Percentiles rank a stretch among this genome's conserved stretches.
These are phyloP conservation scores for Carlito syrichta DNA, from an alignment of 2,113 vertebrate genomes.

Conservation along the genomic window DNA sequence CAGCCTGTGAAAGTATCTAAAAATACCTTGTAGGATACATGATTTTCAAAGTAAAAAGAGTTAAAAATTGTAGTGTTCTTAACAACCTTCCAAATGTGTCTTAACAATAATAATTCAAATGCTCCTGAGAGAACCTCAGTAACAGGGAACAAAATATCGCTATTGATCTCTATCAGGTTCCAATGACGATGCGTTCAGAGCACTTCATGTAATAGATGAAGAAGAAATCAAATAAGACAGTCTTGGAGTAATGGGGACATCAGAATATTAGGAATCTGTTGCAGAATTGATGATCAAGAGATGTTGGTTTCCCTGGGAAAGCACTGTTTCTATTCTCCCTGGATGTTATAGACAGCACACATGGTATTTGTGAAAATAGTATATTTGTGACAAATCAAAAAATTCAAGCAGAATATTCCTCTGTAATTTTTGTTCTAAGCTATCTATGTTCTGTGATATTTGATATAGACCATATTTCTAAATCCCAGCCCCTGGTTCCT, in stretches of 20 bases:
- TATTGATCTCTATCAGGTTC: neutral
- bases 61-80: slow-evolving; percentile 18
- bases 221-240: neutral
- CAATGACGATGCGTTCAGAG: neutral
- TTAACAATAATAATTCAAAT: neutral
- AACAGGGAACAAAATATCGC: neutral
- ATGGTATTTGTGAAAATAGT: neutral
- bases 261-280: neutral
- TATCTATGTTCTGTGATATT: neutral
- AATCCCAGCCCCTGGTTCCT: neutral
- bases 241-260: neutral
- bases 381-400: neutral
- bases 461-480: neutral
- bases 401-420: neutral
- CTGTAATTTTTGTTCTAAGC: neutral
- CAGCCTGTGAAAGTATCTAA: neutral
- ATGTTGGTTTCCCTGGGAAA: neutral
- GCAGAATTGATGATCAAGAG: neutral
- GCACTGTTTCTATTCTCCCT: neutral
- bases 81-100: neutral
- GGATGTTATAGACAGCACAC: neutral
- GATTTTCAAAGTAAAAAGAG: slow-evolving; percentile 7
- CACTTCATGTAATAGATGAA: neutral
- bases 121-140: neutral
- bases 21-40: neutral